Evolutionary conservation across 92 coral and sea anemone genomes (phyloP).

Genomic region (Meandrina meandrites): DNA sequence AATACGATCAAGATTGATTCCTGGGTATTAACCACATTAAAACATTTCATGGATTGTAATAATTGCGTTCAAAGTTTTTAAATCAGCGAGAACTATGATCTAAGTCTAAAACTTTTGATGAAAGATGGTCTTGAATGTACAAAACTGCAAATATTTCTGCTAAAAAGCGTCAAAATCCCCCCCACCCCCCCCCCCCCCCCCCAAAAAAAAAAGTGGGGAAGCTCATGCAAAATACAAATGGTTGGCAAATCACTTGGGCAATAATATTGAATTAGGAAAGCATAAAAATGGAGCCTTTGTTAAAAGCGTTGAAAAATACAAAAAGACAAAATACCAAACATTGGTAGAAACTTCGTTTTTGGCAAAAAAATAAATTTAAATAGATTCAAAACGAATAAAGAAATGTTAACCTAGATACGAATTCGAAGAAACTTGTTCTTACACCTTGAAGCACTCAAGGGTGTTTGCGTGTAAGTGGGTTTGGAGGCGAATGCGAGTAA

Average conservation of each 20-base stretch:
- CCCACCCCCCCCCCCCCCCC: no score
- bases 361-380: neutral
- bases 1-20: neutral
- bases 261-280: neutral
- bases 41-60: no score
- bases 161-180: neutral
- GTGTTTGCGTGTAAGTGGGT: neutral
- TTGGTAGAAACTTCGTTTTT: neutral
- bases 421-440: neutral
- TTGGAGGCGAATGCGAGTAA: neutral
- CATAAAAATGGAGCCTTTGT: neutral
- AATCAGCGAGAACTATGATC: neutral
- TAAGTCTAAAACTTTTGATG: neutral
- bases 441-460: neutral
- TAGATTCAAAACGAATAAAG: neutral
- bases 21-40: neutral
- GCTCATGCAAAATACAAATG: neutral
- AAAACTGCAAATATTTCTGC: neutral
- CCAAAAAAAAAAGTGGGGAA: neutral
- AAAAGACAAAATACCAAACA: neutral
- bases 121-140: constrained; percentile 68
- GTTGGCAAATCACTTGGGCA: no score
- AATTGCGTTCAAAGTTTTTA: neutral
- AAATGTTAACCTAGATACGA: neutral
- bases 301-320: neutral